phyloP scores from a whole-genome alignment of 1,140 invertebrate species.

The Plectrocnemia conspersa region DNA sequence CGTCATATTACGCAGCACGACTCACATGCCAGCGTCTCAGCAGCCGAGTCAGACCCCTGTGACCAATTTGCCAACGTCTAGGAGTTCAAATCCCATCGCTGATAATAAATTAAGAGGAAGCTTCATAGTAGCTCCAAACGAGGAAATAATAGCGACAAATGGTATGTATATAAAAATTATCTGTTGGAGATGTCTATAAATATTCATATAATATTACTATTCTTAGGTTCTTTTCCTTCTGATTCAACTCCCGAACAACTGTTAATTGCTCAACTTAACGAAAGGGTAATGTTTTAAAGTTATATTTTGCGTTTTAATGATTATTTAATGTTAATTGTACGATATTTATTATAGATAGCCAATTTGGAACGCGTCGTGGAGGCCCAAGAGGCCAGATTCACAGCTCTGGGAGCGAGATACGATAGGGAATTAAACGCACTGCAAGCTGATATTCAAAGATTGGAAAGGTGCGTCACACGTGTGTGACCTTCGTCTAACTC shows the following conservation, averaged over 20 bases:
- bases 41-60: neutral
- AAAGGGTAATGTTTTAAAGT: constrained; percentile 26
- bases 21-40: constrained; percentile 25
- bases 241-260: constrained; percentile 29
- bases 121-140: too few relatives aligned
- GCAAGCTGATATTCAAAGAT: constrained; percentile 56
- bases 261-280: constrained; percentile 33
- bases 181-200: constrained; percentile 7
- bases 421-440: constrained; percentile 55
- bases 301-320: neutral
- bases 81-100: neutral
- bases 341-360: constrained; percentile 45
- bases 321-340: constrained; percentile 2
- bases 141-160: too few relatives aligned
- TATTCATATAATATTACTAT: constrained; percentile 21
- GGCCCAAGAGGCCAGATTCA: constrained; percentile 54
- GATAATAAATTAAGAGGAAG: neutral
- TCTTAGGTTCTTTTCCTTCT: constrained; percentile 17
- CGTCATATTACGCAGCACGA: constrained; percentile 32
- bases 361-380: constrained; percentile 57
- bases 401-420: constrained; percentile 52
- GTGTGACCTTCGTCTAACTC: constrained; percentile 43
- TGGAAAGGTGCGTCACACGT: constrained; percentile 57
- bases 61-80: neutral
- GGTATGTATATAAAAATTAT: too few relatives aligned